Conservation (phyloP, 2,113 vertebrate genomes). For the Ptyas mucosa region DNA sequence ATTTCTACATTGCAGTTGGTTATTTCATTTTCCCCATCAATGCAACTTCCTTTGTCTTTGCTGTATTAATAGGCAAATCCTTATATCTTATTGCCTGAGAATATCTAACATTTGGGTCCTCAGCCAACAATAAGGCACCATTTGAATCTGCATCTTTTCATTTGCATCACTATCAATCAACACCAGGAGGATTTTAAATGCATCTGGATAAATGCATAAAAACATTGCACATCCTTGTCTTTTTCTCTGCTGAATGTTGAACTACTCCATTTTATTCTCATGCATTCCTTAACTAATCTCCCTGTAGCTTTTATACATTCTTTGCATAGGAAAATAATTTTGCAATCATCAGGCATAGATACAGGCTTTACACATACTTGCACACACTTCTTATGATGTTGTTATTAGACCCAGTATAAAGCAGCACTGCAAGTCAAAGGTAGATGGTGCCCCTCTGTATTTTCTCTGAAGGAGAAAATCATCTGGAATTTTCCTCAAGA, state of each 20-base stretch:
- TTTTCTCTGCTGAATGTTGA: not conserved
- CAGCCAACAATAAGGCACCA: not conserved
- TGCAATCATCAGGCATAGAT: not conserved
- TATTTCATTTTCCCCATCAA: not conserved
- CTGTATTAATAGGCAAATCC: not conserved
- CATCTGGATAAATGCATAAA: not conserved
- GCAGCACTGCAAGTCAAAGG: not conserved
- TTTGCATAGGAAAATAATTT: not conserved
- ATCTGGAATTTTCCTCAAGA: not conserved
- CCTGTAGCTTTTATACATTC: not conserved
- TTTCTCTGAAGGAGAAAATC: not conserved
- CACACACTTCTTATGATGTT: not conserved
- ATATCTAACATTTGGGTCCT: not conserved
- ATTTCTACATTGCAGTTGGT: not conserved
- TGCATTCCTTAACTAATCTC: not conserved
- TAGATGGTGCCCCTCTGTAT: not conserved
- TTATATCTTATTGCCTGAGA: not conserved
- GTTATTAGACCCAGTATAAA: not conserved
- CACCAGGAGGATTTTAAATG: not conserved
- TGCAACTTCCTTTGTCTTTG: not conserved
- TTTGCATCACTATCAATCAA: not conserved
- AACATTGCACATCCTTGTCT: not conserved
- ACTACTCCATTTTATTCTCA: not conserved
- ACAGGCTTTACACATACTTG: not conserved
- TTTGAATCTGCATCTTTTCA: not conserved